Evolutionary conservation across 2,888 invertebrate species (phyloP).

Genomic region (Diarsia dahlii): DNA sequence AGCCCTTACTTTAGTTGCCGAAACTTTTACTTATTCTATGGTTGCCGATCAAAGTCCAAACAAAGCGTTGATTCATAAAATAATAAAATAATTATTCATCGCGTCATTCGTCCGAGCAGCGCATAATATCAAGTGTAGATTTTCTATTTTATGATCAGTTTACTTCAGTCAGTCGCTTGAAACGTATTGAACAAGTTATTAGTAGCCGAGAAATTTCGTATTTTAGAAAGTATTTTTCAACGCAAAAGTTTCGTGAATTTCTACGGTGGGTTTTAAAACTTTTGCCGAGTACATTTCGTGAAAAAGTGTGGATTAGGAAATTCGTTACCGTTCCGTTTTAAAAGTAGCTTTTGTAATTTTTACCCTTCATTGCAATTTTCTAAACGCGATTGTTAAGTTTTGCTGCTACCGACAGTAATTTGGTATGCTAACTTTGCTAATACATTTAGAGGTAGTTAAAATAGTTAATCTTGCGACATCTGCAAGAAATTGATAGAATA

Average conservation of each 20-base stretch:
- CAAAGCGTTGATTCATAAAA: slow-evolving; percentile 56
- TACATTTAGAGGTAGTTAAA: background rate
- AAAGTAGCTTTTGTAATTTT: slow-evolving; percentile 2
- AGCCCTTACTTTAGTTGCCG: slow-evolving; percentile 19
- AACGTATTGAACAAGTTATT: slow-evolving; percentile 37
- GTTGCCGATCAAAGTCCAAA: slow-evolving; percentile 66
- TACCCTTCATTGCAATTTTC: slow-evolving; percentile 19
- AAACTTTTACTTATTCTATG: too few relatives aligned
- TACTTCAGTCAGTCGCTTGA: slow-evolving; percentile 53
- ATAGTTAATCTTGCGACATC: background rate
- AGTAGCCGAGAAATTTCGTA: slow-evolving; percentile 6
- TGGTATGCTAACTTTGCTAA: background rate
- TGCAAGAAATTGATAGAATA: background rate
- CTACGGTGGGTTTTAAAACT: slow-evolving; percentile 45
- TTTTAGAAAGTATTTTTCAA: slow-evolving; percentile 53
- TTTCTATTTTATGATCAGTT: slow-evolving; percentile 42
- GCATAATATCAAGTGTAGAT: slow-evolving; percentile 46
- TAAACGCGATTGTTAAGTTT: slow-evolving; percentile 2
- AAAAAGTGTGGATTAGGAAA: slow-evolving; percentile 19
- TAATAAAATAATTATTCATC: slow-evolving; percentile 38
- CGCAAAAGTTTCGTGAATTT: slow-evolving; percentile 45
- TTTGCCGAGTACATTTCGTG: background rate
- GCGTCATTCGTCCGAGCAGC: slow-evolving; percentile 28
- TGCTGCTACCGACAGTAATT: background rate
- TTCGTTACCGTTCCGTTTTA: background rate